Evolutionary conservation across 1,140 invertebrate genomes (phyloP).

Genomic region (Bombus sylvicola): DNA sequence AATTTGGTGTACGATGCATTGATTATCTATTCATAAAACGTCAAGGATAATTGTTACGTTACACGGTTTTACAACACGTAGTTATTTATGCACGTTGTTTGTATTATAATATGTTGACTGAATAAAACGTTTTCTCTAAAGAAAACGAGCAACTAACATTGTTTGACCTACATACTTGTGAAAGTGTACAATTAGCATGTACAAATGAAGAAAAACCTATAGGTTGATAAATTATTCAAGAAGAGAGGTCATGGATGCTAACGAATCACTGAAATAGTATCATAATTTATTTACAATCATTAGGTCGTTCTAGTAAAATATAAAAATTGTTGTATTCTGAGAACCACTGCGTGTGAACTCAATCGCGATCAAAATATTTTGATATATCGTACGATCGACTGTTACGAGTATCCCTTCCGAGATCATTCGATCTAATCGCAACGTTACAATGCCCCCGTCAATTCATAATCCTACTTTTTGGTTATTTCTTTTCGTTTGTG

Average conservation of each 20-base stretch:
- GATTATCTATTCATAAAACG: not conserved
- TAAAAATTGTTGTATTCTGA: not conserved
- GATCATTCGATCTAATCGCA: not conserved
- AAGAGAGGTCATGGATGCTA: not conserved
- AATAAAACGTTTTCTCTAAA: conserved; percentile 35
- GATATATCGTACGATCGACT: not conserved
- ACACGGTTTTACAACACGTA: not conserved
- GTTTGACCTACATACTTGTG: conserved; percentile 30
- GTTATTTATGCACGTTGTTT: conserved; percentile 24
- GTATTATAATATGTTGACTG: conserved; percentile 34
- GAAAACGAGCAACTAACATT: conserved; percentile 19
- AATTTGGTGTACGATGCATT: not conserved
- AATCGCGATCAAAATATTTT: conserved; percentile 59
- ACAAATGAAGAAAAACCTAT: not conserved
- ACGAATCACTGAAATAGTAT: not conserved
- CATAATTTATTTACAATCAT: not conserved
- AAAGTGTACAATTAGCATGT: conserved; percentile 25
- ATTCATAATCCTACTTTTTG: not conserved
- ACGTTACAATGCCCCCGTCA: conserved; percentile 22
- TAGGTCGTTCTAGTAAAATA: not conserved
- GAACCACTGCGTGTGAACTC: not conserved
- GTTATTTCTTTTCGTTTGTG: conserved; percentile 31
- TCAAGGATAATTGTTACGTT: not conserved
- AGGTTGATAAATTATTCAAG: conserved; percentile 7
- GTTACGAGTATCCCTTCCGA: not conserved